Evolutionary conservation across 2,888 invertebrate species (phyloP), one percentile per base, ranked within the genome.

Genomic region (Drosophila multiciliata): DNA sequence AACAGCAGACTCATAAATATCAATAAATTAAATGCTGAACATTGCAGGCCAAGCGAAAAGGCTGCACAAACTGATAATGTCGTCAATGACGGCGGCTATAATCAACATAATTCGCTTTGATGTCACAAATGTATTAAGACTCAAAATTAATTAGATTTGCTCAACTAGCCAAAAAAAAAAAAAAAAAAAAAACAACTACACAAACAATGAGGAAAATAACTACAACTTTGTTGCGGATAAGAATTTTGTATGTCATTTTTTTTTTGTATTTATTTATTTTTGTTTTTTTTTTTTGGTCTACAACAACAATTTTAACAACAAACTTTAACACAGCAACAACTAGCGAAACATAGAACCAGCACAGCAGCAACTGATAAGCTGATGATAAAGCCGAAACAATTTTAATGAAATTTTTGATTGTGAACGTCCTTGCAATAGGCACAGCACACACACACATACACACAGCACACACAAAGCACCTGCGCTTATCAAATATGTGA

Each of bases 71-170:
- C 68, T 75, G 78, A 78, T 78, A 75, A 45, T 78, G 78, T 78
- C 63, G 78, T 78, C 63, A 78, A 64, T 78, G 75, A 78, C 68
- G 72, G 52, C 60, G 49, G 74, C 71, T 53, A 68, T 84, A 84
- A 84, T 84, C 87, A 84, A 52, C 84, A 84, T 84, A 84, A 86
- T 83, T 85, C 85, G 88, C 81, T 72, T 75, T 74, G 77, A 79
- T 87, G 85, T 85, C 86, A 85, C 77, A 87, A 74, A 78, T 73
- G 88, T 83, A 83, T 87, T 86, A 87, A 76, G 61, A 67, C 67
- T 72, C 70, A 59, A 86, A 86, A 86, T 85, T 87, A 86, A 86
- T 86, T 86, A 85, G 88, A 87, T 87, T 85, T 72, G 67, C 78
- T 59, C 59, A 66, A 67, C 63, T 65, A 53, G 42, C 65, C 59